phyloP scores from a whole-genome alignment of 2,888 invertebrate species.

The Protonemura montana region DNA sequence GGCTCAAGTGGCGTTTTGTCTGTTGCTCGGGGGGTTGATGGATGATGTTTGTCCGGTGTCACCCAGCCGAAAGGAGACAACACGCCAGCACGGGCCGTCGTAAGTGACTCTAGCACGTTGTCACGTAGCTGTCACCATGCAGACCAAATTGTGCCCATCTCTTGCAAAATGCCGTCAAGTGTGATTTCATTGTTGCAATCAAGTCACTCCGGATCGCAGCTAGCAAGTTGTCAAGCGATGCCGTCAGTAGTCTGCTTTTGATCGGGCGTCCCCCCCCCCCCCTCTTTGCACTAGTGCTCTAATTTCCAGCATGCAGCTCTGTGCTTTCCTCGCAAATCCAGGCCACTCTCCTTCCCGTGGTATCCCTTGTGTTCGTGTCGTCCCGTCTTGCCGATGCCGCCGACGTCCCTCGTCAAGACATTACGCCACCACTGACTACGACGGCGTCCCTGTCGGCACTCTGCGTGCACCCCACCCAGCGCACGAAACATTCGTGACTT shows the following conservation, averaged over 20 bases:
- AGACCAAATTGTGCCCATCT: neutral
- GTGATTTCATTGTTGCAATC: neutral
- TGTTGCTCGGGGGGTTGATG: neutral
- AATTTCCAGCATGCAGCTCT: neutral
- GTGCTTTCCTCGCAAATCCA: slow-evolving; percentile 16
- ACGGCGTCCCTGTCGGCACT: neutral
- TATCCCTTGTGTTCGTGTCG: neutral
- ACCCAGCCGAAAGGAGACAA: neutral
- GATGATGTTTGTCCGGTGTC: slow-evolving; percentile 21
- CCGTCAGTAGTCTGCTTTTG: neutral
- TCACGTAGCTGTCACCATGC: neutral
- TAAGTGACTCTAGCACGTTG: neutral
- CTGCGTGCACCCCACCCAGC: slow-evolving; percentile 8
- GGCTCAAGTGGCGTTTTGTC: slow-evolving; percentile 13
- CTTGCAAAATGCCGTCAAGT: neutral
- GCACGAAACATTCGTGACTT: neutral
- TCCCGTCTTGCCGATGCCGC: neutral
- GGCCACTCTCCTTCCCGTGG: slow-evolving; percentile 23
- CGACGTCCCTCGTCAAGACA: neutral
- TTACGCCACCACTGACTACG: neutral
- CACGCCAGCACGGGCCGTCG: neutral
- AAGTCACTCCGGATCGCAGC: neutral
- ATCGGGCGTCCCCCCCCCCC: neutral
- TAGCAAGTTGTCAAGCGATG: neutral
- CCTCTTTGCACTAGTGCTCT: slow-evolving; percentile 25